Percentiles rank a stretch among this genome's conserved stretches.
These are phyloP conservation scores for Erythrolamprus reginae DNA, from an alignment of 2,113 vertebrate species.

Conservation along the genomic window DNA sequence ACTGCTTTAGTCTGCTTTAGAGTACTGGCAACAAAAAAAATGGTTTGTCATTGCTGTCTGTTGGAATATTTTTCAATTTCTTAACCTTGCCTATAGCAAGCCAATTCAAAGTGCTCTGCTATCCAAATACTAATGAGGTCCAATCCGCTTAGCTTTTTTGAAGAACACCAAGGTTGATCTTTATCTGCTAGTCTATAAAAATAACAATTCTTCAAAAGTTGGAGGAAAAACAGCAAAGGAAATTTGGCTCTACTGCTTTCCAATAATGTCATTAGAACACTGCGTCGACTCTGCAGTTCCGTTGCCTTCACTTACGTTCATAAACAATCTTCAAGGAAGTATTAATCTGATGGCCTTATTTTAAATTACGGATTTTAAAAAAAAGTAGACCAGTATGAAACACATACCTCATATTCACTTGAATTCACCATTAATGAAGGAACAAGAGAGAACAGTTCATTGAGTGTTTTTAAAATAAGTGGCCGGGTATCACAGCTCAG, in stretches of 20 bases:
- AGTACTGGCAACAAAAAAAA: neutral
- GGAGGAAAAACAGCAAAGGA: neutral
- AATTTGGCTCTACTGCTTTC: neutral
- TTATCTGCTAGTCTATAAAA: neutral
- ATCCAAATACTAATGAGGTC: neutral
- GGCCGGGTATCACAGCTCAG: conserved; percentile 82
- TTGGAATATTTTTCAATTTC: neutral
- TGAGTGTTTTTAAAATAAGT: conserved; percentile 76
- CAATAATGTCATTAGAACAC: neutral
- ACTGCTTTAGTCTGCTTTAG: too few relatives aligned
- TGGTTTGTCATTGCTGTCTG: neutral
- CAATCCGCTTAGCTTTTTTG: neutral
- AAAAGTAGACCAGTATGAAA: neutral
- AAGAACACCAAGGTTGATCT: neutral
- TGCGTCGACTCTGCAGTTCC: neutral
- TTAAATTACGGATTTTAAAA: neutral
- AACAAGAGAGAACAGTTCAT: conserved; percentile 85
- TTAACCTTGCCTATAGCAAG: neutral
- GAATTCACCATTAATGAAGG: conserved; percentile 83
- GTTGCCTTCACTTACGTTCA: neutral
- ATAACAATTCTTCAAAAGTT: neutral
- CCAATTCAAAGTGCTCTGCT: neutral
- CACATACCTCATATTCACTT: conserved; percentile 84
- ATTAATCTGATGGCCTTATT: neutral
- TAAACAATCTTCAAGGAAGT: neutral